These are phyloP conservation scores for Ophion obscuratus DNA, from an alignment of 2,888 invertebrate genomes.

Conservation along the genomic window DNA sequence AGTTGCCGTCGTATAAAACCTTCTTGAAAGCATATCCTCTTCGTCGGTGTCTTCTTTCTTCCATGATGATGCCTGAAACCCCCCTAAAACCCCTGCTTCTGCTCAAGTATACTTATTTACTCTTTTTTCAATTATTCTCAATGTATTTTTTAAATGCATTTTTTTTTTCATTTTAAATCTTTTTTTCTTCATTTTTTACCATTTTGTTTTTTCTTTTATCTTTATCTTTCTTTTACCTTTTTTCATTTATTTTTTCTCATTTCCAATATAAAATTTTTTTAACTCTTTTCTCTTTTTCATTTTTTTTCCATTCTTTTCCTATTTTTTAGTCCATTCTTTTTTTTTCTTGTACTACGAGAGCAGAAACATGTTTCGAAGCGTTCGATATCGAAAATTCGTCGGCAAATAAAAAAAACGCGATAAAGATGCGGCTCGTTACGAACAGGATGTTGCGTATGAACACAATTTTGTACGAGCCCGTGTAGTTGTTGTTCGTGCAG, in stretches of 20 bases:
- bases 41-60: conserved; percentile 69
- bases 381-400: not conserved
- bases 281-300: not conserved
- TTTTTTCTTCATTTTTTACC: conserved; percentile 39
- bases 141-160: not conserved
- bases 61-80: conserved; percentile 61
- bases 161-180: conserved; percentile 16
- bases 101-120: conserved; percentile 30
- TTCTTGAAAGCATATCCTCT: conserved; percentile 59
- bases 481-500: not conserved
- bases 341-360: conserved; percentile 15
- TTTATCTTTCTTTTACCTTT: conserved; percentile 22
- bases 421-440: not conserved
- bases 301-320: not conserved
- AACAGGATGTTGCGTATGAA: not conserved
- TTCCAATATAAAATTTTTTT: not conserved
- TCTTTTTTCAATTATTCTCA: not conserved
- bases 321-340: conserved; percentile 11
- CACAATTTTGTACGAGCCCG: not conserved
- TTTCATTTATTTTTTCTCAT: conserved; percentile 8
- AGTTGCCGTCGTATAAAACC: conserved; percentile 2
- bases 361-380: conserved; percentile 25
- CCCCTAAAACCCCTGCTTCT: conserved; percentile 61
- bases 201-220: conserved; percentile 20
- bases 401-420: not conserved